Evolutionary conservation across 1,140 invertebrate genomes (phyloP).

Genomic region (Temnothorax nylanderi): DNA sequence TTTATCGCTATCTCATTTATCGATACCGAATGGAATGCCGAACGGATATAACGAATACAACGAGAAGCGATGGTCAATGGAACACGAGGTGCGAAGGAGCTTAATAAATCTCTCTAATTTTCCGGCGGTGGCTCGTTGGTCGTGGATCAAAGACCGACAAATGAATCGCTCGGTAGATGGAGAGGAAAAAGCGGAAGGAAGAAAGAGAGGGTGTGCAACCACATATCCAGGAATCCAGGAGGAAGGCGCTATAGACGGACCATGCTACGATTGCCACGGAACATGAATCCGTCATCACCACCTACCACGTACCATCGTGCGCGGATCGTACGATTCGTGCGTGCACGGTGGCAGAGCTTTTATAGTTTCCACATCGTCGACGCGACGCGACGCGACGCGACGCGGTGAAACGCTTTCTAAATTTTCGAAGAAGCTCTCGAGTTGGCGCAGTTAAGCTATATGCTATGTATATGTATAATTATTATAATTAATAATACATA

Average conservation of each 20-base stretch:
- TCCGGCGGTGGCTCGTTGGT: slow-evolving; percentile 70
- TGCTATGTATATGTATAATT: not conserved
- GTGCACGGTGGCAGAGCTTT: slow-evolving; percentile 69
- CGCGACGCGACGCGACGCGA: not conserved
- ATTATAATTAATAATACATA: too few relatives aligned
- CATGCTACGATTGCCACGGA: slow-evolving; percentile 65
- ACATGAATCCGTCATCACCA: slow-evolving; percentile 82
- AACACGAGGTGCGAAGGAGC: not conserved
- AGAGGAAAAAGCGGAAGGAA: slow-evolving; percentile 41
- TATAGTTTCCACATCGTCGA: slow-evolving; percentile 75
- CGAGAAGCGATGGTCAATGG: not conserved
- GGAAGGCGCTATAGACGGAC: slow-evolving; percentile 41
- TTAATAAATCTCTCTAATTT: slow-evolving; percentile 80
- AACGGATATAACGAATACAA: not conserved
- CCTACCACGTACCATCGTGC: slow-evolving; percentile 56
- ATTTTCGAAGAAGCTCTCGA: slow-evolving; percentile 35
- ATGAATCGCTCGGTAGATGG: slow-evolving; percentile 74
- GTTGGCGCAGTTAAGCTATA: not conserved
- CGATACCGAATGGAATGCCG: not conserved
- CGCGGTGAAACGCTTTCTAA: slow-evolving; percentile 32
- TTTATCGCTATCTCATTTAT: not conserved
- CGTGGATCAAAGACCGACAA: slow-evolving; percentile 79
- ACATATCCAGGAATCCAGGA: slow-evolving; percentile 45
- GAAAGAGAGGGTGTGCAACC: not conserved
- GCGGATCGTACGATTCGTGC: slow-evolving; percentile 49